A percentile compares a stretch with the other conserved stretches of the same genome.
Evolutionary conservation across 2,888 invertebrate species (phyloP).

Genomic region (Cantharis lateralis): DNA sequence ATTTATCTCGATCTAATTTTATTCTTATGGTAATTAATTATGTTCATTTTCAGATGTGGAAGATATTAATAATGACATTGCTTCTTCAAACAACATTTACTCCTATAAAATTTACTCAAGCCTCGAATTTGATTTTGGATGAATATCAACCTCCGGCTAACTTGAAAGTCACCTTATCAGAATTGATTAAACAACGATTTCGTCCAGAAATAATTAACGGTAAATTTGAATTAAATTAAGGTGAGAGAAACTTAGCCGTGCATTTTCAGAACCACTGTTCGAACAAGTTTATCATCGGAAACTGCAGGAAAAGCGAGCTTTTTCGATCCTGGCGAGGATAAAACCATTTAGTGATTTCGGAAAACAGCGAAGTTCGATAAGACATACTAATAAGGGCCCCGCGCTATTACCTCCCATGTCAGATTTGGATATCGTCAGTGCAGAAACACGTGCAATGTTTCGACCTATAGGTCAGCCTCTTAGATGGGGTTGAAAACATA

Average conservation of each 20-base stretch:
- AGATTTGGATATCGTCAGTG: slow-evolving; percentile 46
- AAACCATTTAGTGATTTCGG: slow-evolving; percentile 55
- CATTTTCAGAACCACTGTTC: slow-evolving; percentile 22
- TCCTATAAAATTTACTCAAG: slow-evolving; percentile 39
- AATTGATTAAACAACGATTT: slow-evolving; percentile 36
- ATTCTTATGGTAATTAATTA: background rate
- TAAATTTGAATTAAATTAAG: slow-evolving; percentile 26
- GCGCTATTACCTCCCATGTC: slow-evolving; percentile 12
- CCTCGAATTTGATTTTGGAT: slow-evolving; percentile 40
- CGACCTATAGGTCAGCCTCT: slow-evolving; percentile 58
- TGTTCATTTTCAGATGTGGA: slow-evolving; percentile 44
- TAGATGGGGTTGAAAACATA: slow-evolving; percentile 55
- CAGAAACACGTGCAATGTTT: slow-evolving; percentile 51
- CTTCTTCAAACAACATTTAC: slow-evolving; percentile 38
- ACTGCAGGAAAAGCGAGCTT: slow-evolving; percentile 50
- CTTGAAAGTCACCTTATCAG: slow-evolving; percentile 26
- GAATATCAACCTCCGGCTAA: slow-evolving; percentile 31
- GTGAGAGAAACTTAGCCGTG: background rate
- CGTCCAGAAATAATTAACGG: slow-evolving; percentile 33
- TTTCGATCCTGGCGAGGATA: slow-evolving; percentile 56
- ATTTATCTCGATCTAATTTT: background rate
- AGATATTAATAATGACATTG: slow-evolving; percentile 38
- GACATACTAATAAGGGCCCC: slow-evolving; percentile 38
- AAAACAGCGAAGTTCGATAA: slow-evolving; percentile 51
- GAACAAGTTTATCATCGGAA: slow-evolving; percentile 9